phyloP scores from a whole-genome alignment of 1,140 invertebrate species.

The Lepidurus packardi region DNA sequence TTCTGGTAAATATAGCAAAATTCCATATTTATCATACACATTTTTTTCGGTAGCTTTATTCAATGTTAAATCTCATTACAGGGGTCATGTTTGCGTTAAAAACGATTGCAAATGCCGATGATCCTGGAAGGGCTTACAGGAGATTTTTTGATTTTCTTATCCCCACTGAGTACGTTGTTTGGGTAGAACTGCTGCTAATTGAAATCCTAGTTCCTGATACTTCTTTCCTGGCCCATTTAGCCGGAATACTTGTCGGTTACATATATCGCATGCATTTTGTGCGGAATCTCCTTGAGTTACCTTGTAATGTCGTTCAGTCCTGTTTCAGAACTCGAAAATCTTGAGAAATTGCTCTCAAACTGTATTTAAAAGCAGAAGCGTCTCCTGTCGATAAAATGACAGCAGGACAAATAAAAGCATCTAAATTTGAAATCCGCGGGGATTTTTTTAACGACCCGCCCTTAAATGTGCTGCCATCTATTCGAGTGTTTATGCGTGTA shows the following conservation, averaged over 20 bases:
- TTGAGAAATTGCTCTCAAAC: background rate
- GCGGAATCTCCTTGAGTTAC: background rate
- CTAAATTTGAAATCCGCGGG: background rate
- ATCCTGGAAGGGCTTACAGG: constrained; percentile 47
- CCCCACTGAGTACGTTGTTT: constrained; percentile 56
- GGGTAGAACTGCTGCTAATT: constrained; percentile 62
- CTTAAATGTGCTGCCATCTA: constrained; percentile 13
- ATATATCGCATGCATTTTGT: constrained; percentile 45
- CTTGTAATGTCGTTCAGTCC: background rate
- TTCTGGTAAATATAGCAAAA: constrained; percentile 48
- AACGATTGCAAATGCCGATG: constrained; percentile 26
- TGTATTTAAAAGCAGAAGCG: background rate
- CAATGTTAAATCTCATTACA: constrained; percentile 34
- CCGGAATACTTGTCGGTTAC: constrained; percentile 62
- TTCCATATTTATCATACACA: no score
- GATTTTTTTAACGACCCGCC: background rate
- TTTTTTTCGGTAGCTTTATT: constrained; percentile 24
- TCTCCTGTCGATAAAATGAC: background rate
- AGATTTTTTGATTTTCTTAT: constrained; percentile 52
- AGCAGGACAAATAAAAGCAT: background rate
- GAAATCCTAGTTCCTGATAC: constrained; percentile 58
- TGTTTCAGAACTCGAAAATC: background rate
- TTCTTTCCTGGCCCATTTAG: constrained; percentile 59
- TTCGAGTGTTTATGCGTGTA: constrained; percentile 31
- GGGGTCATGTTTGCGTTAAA: constrained; percentile 42